Base-by-base conservation (phyloP, 1,140 invertebrate species). In the Paraescarpia echinospica region DNA sequence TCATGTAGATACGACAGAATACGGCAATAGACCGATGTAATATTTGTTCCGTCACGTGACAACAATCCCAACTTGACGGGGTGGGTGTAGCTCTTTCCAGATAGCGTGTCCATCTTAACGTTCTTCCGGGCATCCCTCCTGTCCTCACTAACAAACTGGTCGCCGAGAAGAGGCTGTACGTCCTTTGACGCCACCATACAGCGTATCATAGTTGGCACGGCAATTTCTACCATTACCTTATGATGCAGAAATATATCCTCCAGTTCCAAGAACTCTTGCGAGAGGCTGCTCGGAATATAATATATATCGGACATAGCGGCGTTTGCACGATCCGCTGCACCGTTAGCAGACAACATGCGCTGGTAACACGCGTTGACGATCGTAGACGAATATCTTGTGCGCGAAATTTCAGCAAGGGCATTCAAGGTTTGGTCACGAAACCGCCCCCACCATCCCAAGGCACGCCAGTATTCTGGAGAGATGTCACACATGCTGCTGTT, bases 11-110 rank as follows among this genome's bases (percentile, higher is more conserved):
- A 92, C 5, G 89, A 34, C 18, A 92, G 34, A 14, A 92, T 92
- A 0, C 35, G 31, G 34, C 92, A 92, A 34, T 59, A 91, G 4
- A 92, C 31, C 12, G 18, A 27, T 2, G 89, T 92, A 92, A 35
- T 35, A n/a, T 92, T 48, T 12, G 12, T 1, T 35, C 33, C 92
- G 18, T 1, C 89, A n/a, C 18, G 12, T 1, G 34, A 33, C 18
- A 93, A 48, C n/a, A 27, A 41, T 92, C 93, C 92, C 93, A 91
- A 93, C 88, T 93, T 93, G 1, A 34, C 35, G 9, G 93, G 93
- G 34, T 93, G 93, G 22, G 92, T 33, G 34, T 93, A 93, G 34
- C 35, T 34, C 91, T 92, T 92, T 4, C 77, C 93, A 27, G 92
- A 77, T 1, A 93, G 35, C 18, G 92, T 14, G 8, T 92, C 41